phyloP scores from a whole-genome alignment of 2,797 vertebrate species.

The Mergus octosetaceus region DNA sequence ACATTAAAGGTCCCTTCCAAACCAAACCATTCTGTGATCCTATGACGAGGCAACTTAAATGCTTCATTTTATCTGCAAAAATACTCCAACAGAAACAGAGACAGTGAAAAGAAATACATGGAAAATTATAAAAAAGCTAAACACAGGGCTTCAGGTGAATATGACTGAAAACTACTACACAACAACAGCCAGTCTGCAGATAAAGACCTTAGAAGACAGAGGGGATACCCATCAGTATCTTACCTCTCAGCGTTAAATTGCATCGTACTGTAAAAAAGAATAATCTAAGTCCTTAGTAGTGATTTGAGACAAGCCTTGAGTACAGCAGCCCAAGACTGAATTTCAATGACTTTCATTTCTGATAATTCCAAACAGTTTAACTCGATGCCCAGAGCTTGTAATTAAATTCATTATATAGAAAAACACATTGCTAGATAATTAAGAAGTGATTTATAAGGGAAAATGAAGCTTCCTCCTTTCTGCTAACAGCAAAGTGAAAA shows the following conservation, averaged over 20 bases:
- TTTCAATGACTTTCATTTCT: background rate
- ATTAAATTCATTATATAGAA: background rate
- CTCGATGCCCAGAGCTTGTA: background rate
- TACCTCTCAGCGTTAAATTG: background rate
- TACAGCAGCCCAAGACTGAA: background rate
- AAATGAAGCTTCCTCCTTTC: background rate
- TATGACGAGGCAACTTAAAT: background rate
- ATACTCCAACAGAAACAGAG: background rate
- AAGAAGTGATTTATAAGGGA: background rate
- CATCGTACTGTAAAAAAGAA: background rate
- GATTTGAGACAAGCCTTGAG: background rate
- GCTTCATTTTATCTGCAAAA: background rate
- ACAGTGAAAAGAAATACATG: background rate
- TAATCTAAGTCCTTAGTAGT: background rate
- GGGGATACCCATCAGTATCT: background rate
- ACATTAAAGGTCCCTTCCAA: too few relatives aligned
- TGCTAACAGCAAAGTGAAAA: background rate
- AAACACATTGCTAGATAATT: background rate
- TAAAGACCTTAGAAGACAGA: background rate
- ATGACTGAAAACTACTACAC: background rate
- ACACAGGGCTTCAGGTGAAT: background rate
- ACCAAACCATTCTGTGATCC: too few relatives aligned
- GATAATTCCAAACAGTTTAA: background rate
- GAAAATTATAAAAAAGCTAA: background rate
- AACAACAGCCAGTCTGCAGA: background rate